Percentiles rank a stretch among this genome's conserved stretches.
Conservation (phyloP, 1,140 invertebrate species). For the Ceratoteleas bidentatus region DNA sequence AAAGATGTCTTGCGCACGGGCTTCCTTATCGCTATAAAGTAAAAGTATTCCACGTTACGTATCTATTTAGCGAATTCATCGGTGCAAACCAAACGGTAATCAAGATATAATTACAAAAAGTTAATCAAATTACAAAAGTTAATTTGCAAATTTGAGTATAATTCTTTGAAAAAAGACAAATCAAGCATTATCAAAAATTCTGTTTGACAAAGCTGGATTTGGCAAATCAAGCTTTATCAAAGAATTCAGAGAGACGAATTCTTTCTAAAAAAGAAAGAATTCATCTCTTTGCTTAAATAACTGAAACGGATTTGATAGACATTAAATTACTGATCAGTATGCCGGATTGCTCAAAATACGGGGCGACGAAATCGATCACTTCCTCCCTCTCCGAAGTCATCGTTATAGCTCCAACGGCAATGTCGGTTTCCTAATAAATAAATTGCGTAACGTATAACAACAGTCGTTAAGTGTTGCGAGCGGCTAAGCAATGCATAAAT, state of each 20-base stretch:
- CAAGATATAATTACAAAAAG: neutral
- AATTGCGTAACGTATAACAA: neutral
- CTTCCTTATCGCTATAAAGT: slow-evolving; percentile 89
- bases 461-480: neutral
- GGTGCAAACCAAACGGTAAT: too few species aligned
- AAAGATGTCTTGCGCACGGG: slow-evolving; percentile 90
- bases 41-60: slow-evolving; percentile 24
- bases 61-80: neutral
- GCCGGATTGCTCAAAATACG: slow-evolving; percentile 94
- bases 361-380: slow-evolving; percentile 95
- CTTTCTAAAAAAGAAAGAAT: neutral
- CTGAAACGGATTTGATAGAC: too few species aligned
- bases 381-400: slow-evolving; percentile 97
- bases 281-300: neutral
- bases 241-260: too few species aligned
- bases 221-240: neutral
- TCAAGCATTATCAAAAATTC: too few species aligned
- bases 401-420: slow-evolving; percentile 91
- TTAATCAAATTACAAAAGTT: neutral
- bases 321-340: slow-evolving; percentile 86
- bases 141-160: too few species aligned
- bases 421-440: slow-evolving; percentile 88
- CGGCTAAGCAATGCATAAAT: neutral
- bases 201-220: too few species aligned
- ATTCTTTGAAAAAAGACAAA: too few species aligned